Conservation (phyloP, 1,140 invertebrate species). For the Zophobas morio region DNA sequence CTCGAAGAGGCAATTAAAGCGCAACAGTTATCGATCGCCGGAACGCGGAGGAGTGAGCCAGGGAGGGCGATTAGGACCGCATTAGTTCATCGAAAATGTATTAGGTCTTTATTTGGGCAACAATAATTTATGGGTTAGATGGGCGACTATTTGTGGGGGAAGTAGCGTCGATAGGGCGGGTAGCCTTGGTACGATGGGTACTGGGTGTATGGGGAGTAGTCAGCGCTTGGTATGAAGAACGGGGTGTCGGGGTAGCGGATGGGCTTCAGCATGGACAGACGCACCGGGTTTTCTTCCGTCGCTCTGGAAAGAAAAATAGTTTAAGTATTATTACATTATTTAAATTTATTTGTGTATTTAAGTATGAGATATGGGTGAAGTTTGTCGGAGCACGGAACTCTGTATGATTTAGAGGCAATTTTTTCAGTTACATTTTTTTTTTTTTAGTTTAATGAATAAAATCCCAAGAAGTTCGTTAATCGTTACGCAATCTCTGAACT, state of each 20-base stretch:
- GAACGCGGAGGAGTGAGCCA: too few relatives aligned
- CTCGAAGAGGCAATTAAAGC: too few relatives aligned
- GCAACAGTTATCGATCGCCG: too few relatives aligned
- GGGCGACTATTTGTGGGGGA: neutral
- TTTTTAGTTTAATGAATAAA: too few relatives aligned
- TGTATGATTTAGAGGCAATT: too few relatives aligned
- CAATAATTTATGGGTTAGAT: neutral
- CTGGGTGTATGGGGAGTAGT: neutral
- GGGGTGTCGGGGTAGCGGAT: neutral
- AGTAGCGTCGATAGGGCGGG: neutral
- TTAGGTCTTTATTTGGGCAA: neutral
- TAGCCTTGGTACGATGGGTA: neutral
- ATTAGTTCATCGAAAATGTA: neutral
- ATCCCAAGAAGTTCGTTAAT: too few relatives aligned
- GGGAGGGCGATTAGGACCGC: too few relatives aligned
- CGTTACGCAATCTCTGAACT: too few relatives aligned
- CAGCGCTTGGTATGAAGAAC: neutral
- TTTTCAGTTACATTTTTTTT: too few relatives aligned
- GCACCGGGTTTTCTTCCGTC: neutral
- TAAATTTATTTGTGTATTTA: too few relatives aligned
- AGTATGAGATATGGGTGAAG: too few relatives aligned
- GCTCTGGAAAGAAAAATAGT: neutral
- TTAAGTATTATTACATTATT: neutral
- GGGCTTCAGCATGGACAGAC: neutral
- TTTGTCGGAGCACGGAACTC: too few relatives aligned